Base-by-base conservation (phyloP, 2,888 invertebrate genomes). In the Proisotoma minuta region DNA sequence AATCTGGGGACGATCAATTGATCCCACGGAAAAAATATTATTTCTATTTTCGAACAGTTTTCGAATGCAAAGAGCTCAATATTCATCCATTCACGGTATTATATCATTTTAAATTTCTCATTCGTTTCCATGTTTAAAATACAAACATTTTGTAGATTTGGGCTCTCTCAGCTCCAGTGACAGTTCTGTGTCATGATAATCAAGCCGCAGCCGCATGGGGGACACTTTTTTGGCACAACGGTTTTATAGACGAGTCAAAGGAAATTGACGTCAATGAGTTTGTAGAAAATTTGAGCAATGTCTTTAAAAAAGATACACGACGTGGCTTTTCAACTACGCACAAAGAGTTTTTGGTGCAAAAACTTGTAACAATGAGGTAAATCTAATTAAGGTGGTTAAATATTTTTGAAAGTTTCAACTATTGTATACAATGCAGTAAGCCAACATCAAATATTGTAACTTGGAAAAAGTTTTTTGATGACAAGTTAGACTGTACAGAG, bases 151-250 rank as follows among this genome's bases (percentile, higher is more conserved):
- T 43, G 20, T 28, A 65, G 62, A 18, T 60, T 1, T 28, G 27
- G 34, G 57, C 57, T 4, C 51, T 47, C n/a, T 53, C 65, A 1
- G 49, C 56, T 15, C 65, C 65, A 18, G 57, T 65, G 0, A 52
- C 53, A n/a, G 48, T 65, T 18, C 62, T 62, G 1, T 60, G 53
- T 22, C 65, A 65, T 49, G 62, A 62, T 1, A 57, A 43, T 23
- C 65, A 65, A 28, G 62, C 62, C 22, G 57, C 48, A 1, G 59
- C 50, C 27, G 62, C 62, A 1, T 62, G 59, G 60, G 57, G 49
- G 8, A 24, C 59, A 10, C 34, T 65, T 2, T 12, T 65, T 3
- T 65, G 65, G 65, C 57, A 62, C 43, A 62, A 65, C 50, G 65
- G 57, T 27, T 62, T 62, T 59, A 60, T 65, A 39, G 26, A 59